A percentile compares a stretch with the other conserved stretches of the same genome.
Evolutionary conservation across 2,797 vertebrate species (phyloP).

Genomic region (Poeciliopsis gracilis): DNA sequence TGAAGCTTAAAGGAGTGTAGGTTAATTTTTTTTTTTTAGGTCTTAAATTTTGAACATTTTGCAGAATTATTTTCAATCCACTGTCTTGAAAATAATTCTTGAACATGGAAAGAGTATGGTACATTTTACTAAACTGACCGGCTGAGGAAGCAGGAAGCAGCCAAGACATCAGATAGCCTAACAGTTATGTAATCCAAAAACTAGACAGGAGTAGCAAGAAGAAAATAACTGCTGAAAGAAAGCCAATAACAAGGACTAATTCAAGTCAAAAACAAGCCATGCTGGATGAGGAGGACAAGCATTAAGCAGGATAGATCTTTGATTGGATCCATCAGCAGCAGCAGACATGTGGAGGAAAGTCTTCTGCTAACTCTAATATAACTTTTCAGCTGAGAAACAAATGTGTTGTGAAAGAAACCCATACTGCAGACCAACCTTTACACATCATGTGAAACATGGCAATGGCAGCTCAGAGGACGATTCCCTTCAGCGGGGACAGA

Average conservation of each 20-base stretch:
- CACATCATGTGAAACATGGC: not conserved
- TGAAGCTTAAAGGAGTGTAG: not conserved
- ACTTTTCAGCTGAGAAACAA: not conserved
- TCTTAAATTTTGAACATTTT: not conserved
- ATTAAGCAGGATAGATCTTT: not conserved
- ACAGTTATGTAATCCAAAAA: not conserved
- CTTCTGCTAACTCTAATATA: not conserved
- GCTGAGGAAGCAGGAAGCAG: too few relatives aligned
- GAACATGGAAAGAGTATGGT: not conserved
- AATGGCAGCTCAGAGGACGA: not conserved
- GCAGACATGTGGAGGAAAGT: not conserved
- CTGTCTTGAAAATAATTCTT: not conserved
- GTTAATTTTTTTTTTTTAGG: not conserved
- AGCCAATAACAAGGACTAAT: not conserved
- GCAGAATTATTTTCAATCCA: not conserved
- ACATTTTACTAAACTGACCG: too few relatives aligned
- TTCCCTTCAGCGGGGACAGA: not conserved
- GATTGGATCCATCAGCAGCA: not conserved
- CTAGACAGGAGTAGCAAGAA: not conserved
- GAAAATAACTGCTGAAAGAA: not conserved
- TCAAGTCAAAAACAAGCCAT: not conserved
- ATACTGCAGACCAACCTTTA: not conserved
- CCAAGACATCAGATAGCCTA: too few relatives aligned
- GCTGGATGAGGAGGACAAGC: not conserved
- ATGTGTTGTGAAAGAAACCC: not conserved